Conservation (phyloP, 1,140 invertebrate genomes). For the Cydia strobilella region DNA sequence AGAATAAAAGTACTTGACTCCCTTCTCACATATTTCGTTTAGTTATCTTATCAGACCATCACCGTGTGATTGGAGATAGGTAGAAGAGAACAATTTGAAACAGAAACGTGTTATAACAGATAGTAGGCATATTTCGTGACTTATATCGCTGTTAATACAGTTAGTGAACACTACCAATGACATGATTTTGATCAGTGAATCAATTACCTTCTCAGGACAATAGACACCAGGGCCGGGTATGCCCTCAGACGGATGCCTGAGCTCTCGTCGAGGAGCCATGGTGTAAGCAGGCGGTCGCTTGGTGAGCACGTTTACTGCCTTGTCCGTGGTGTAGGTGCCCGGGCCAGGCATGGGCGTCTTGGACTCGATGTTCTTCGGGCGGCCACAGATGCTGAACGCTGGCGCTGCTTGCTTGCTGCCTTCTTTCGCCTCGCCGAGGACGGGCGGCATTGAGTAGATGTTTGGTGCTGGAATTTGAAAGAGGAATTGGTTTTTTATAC, state of each 20-base stretch:
- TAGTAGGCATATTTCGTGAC: too few species aligned
- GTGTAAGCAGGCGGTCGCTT: constrained; percentile 74
- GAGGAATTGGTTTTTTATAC: neutral
- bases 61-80: too few species aligned
- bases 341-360: constrained; percentile 72
- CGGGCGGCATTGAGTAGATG: constrained; percentile 91
- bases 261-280: constrained; percentile 72
- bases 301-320: constrained; percentile 56
- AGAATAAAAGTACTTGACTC: too few species aligned
- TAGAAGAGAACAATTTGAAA: too few species aligned
- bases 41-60: too few species aligned
- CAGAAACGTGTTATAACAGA: too few species aligned
- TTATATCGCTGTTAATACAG: too few species aligned
- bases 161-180: neutral
- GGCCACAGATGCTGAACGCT: constrained; percentile 76
- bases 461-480: constrained; percentile 86
- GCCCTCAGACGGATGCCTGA: constrained; percentile 56
- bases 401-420: constrained; percentile 82
- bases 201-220: constrained; percentile 80
- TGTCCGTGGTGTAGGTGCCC: constrained; percentile 73
- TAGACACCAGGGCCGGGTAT: constrained; percentile 82
- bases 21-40: too few species aligned
- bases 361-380: constrained; percentile 60
- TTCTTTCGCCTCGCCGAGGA: constrained; percentile 86
- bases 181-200: neutral